phyloP scores from a whole-genome alignment of 92 coral and sea anemone species.

The Zoanthus gigantus region DNA sequence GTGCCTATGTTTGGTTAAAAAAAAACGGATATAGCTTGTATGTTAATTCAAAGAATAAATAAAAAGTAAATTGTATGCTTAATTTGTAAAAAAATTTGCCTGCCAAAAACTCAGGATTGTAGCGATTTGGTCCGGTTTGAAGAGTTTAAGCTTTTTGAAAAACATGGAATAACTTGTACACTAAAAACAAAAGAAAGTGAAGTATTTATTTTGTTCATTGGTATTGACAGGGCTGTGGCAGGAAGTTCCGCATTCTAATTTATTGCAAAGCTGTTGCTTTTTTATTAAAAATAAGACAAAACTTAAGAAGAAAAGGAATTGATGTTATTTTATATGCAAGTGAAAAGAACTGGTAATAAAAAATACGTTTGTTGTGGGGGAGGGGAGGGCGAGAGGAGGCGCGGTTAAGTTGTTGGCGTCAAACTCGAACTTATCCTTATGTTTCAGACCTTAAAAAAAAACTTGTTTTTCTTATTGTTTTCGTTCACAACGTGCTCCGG shows the following conservation, averaged over 20 bases:
- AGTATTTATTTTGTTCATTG: not conserved
- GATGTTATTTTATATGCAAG: not conserved
- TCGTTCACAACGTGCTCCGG: too few species aligned
- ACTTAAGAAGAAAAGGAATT: not conserved
- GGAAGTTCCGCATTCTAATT: not conserved
- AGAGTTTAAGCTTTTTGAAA: not conserved
- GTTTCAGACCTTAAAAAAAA: too few species aligned
- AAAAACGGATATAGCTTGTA: too few species aligned
- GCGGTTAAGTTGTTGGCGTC: too few species aligned
- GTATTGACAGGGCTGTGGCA: not conserved
- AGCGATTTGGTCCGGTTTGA: not conserved
- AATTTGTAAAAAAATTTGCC: too few species aligned
- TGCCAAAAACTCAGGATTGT: too few species aligned
- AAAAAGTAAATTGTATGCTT: too few species aligned
- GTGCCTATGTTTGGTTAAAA: not conserved
- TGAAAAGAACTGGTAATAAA: not conserved
- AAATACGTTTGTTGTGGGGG: not conserved
- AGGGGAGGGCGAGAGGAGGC: too few species aligned
- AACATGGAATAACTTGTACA: not conserved
- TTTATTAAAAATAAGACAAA: not conserved
- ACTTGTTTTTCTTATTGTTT: too few species aligned
- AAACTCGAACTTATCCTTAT: too few species aligned
- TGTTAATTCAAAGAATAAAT: too few species aligned
- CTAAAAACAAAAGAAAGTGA: not conserved
- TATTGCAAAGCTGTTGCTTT: not conserved